Percentiles rank a stretch among this genome's conserved stretches.
Conservation (phyloP, 1,140 invertebrate species). For the Diabrotica virgifera region DNA sequence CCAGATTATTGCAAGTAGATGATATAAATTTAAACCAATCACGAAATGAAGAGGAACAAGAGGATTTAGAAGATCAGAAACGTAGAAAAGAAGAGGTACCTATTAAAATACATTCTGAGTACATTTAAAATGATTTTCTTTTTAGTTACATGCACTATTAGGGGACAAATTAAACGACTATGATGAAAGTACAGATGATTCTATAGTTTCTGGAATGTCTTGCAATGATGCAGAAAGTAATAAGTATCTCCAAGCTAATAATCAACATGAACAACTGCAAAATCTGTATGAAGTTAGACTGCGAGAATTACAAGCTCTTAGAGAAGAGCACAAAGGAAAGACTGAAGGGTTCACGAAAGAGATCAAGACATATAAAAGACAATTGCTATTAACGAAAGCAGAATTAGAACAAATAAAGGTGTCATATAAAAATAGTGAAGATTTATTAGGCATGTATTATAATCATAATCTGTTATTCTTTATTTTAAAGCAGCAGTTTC, state of each 20-base stretch:
- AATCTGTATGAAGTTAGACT: constrained; percentile 45
- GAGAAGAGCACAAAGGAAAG: constrained; percentile 37
- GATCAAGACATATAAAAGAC: constrained; percentile 35
- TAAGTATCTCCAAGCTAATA: constrained; percentile 37
- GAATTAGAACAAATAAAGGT: constrained; percentile 37
- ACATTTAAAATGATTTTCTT: constrained; percentile 6
- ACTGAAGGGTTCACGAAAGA: constrained; percentile 34
- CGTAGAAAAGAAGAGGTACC: constrained; percentile 42
- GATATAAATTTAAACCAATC: constrained; percentile 38
- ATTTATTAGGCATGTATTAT: constrained; percentile 35
- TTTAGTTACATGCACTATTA: constrained; percentile 42
- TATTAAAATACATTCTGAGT: not conserved
- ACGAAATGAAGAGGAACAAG: constrained; percentile 42
- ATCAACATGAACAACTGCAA: constrained; percentile 44
- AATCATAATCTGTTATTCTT: not conserved
- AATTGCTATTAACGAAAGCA: constrained; percentile 34
- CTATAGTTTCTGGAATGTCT: constrained; percentile 37
- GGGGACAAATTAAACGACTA: constrained; percentile 41
- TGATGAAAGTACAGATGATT: constrained; percentile 46
- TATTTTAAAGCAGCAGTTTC: too few species aligned
- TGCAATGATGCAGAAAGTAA: constrained; percentile 27
- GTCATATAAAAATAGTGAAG: constrained; percentile 35
- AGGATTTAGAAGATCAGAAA: constrained; percentile 44
- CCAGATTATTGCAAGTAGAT: constrained; percentile 36
- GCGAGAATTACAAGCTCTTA: constrained; percentile 41